These are phyloP conservation scores for Onychomys arenicola DNA, from an alignment of 2,797 vertebrate genomes.

Conservation along the genomic window DNA sequence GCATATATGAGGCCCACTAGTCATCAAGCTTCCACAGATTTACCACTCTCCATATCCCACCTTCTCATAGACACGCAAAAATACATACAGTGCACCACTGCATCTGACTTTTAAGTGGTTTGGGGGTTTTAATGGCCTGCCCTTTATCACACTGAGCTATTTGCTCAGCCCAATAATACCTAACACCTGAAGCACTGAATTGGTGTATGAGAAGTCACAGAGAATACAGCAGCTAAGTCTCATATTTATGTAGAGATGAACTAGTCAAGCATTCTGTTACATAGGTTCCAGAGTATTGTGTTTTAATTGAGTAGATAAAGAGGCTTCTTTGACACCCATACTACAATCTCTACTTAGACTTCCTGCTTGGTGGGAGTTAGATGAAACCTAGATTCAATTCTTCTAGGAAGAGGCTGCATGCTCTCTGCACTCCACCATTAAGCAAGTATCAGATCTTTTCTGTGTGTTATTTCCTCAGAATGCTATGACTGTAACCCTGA, in stretches of 20 bases:
- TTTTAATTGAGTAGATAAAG: neutral
- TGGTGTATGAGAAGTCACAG: neutral
- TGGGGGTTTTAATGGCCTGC: neutral
- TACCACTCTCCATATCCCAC: too few relatives aligned
- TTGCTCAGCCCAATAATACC: neutral
- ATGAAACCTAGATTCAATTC: neutral
- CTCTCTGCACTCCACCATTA: rapidly evolving
- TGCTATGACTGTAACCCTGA: neutral
- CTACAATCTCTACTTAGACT: neutral
- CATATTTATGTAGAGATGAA: neutral
- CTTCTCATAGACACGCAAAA: neutral
- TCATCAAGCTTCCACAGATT: neutral
- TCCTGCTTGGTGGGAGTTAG: neutral
- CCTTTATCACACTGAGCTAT: neutral
- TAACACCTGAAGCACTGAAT: neutral
- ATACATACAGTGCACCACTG: neutral
- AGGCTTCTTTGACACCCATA: neutral
- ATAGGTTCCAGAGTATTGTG: neutral
- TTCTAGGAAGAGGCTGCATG: neutral
- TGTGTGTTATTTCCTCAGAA: neutral
- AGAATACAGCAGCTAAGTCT: neutral
- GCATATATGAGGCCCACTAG: neutral
- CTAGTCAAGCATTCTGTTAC: neutral
- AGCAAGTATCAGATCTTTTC: neutral
- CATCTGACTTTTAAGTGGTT: neutral